Evolutionary conservation across 2,797 vertebrate species (phyloP).

Genomic region (Hyperoplus immaculatus): DNA sequence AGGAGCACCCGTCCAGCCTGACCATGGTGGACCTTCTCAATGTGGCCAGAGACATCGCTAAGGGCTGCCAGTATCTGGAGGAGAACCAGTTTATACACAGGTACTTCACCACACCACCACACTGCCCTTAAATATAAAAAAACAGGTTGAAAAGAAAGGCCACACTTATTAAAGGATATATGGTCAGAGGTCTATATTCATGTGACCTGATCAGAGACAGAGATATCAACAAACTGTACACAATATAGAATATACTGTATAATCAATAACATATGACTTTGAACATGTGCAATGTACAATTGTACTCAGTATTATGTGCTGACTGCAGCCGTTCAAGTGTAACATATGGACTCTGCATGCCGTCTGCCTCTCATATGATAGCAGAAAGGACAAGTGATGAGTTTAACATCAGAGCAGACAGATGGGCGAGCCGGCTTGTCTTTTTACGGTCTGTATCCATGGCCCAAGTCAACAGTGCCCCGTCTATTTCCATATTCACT

Average conservation of each 20-base stretch:
- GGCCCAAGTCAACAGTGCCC: slow-evolving; percentile 46
- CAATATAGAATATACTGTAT: too few relatives aligned
- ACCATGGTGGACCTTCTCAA: slow-evolving; percentile 97
- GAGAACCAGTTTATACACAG: slow-evolving; percentile 99
- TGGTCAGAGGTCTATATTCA: too few relatives aligned
- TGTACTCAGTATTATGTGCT: slow-evolving; percentile 30
- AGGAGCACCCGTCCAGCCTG: slow-evolving; percentile 96
- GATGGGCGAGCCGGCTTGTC: slow-evolving; percentile 68
- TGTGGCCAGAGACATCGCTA: slow-evolving; percentile 95
- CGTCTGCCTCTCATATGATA: slow-evolving; percentile 46
- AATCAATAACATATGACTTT: slow-evolving; percentile 13
- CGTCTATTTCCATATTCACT: slow-evolving; percentile 24
- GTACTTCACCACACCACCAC: slow-evolving; percentile 72
- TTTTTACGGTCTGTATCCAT: slow-evolving; percentile 64
- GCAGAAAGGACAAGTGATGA: slow-evolving; percentile 65
- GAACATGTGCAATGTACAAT: too few relatives aligned
- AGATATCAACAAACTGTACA: too few relatives aligned
- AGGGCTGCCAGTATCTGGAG: slow-evolving; percentile 97
- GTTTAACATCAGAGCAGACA: slow-evolving; percentile 58
- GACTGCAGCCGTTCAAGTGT: slow-evolving; percentile 33
- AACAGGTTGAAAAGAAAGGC: neutral
- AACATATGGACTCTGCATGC: slow-evolving; percentile 68
- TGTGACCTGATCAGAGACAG: too few relatives aligned
- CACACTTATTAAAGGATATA: too few relatives aligned
- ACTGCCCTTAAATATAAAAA: slow-evolving; percentile 21